Conservation (phyloP, 2,888 invertebrate species). For the Andrena haemorrhoa region DNA sequence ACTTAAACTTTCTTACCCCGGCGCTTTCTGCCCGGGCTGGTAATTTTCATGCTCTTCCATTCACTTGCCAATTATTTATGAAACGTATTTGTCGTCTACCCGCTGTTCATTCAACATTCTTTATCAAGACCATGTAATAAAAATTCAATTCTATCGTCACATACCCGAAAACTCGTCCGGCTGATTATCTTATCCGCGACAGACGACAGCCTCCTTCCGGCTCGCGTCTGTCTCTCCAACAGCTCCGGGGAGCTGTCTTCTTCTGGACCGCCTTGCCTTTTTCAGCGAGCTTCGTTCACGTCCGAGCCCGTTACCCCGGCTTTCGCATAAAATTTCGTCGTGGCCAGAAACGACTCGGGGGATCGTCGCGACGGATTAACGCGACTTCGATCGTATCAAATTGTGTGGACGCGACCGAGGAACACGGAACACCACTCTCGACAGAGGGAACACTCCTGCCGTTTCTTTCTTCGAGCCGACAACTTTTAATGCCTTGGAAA, state of each 20-base stretch:
- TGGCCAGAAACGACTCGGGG: constrained; percentile 14
- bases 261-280: constrained; percentile 9
- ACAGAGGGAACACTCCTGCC: no score
- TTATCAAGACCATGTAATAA: background rate
- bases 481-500: no score
- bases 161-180: constrained; percentile 7
- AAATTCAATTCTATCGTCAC: constrained; percentile 21
- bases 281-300: constrained; percentile 9
- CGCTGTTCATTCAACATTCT: no score
- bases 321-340: constrained; percentile 38
- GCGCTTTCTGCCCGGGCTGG: no score
- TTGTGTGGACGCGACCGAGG: no score
- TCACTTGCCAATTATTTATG: no score
- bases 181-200: constrained; percentile 27
- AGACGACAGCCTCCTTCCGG: constrained; percentile 15
- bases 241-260: background rate
- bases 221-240: constrained; percentile 11
- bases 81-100: no score
- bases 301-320: background rate
- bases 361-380: constrained; percentile 40
- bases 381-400: constrained; percentile 6
- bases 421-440: no score
- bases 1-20: background rate
- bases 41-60: no score
- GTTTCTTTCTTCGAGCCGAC: no score